Conservation (phyloP, 92 coral and sea anemone species). For the Palythoa heliodiscus region DNA sequence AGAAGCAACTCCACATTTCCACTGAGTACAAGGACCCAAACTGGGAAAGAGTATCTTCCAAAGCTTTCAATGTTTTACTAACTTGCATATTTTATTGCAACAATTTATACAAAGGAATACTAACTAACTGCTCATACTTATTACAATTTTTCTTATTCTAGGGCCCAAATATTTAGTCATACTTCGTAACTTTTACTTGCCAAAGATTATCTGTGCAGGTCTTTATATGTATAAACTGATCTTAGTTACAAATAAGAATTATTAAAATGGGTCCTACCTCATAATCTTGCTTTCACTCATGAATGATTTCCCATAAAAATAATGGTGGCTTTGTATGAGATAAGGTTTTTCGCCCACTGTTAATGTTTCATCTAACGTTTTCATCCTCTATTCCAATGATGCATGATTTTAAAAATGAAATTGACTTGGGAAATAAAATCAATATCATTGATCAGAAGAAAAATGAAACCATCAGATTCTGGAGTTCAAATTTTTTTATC, state of each 20-base stretch:
- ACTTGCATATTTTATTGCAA: conserved; percentile 46
- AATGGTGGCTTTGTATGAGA: conserved; percentile 18
- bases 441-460: conserved; percentile 1
- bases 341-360: conserved; percentile 12
- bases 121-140: conserved; percentile 12
- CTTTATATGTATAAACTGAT: neutral
- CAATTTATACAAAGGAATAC: conserved; percentile 35
- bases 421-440: conserved; percentile 7
- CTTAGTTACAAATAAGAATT: neutral
- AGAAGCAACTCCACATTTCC: conserved; percentile 36
- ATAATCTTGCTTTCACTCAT: neutral
- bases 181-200: neutral
- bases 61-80: conserved; percentile 37
- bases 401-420: conserved; percentile 6
- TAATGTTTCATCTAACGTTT: conserved; percentile 10
- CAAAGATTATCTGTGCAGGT: neutral
- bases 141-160: neutral
- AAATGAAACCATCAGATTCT: conserved; percentile 7
- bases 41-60: conserved; percentile 6
- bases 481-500: neutral
- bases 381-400: conserved; percentile 9
- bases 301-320: neutral
- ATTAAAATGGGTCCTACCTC: neutral
- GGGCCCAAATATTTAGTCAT: conserved; percentile 9
- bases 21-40: conserved; percentile 25